Conservation (phyloP, 2,888 invertebrate species). For the Parnassius orleans region DNA sequence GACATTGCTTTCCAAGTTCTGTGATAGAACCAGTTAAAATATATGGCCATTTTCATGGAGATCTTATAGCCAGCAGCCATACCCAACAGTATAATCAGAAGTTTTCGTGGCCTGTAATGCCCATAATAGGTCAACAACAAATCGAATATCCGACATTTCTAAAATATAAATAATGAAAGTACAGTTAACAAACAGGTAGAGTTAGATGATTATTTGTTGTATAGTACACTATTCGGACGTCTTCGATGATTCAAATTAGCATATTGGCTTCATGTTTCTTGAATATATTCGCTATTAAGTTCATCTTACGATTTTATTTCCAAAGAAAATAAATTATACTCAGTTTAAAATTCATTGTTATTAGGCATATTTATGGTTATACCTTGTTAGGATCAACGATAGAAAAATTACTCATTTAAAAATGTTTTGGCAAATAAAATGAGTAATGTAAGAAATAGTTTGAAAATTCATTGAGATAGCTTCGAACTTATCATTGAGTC, state of each 20-base stretch:
- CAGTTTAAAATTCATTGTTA: conserved; percentile 18
- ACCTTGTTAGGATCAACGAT: conserved; percentile 14
- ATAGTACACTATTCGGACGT: conserved; percentile 35
- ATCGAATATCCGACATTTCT: conserved; percentile 24
- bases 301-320: conserved; percentile 18
- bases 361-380: conserved; percentile 16
- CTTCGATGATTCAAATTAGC: conserved; percentile 45
- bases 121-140: conserved; percentile 25
- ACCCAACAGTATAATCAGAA: not conserved
- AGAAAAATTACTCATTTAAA: no score
- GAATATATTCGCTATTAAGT: conserved; percentile 27
- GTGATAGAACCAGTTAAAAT: no score
- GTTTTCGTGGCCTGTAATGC: conserved; percentile 29
- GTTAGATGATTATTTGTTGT: conserved; percentile 39
- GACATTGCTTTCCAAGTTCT: no score
- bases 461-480: no score
- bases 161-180: conserved; percentile 36
- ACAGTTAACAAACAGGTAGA: conserved; percentile 46
- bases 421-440: no score
- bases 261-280: conserved; percentile 39
- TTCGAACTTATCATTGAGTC: no score
- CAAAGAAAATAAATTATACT: conserved; percentile 16
- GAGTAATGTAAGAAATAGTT: no score
- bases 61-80: no score
- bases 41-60: no score